phyloP scores from a whole-genome alignment of 2,888 invertebrate genomes.

The Tolmerus cingulatus region DNA sequence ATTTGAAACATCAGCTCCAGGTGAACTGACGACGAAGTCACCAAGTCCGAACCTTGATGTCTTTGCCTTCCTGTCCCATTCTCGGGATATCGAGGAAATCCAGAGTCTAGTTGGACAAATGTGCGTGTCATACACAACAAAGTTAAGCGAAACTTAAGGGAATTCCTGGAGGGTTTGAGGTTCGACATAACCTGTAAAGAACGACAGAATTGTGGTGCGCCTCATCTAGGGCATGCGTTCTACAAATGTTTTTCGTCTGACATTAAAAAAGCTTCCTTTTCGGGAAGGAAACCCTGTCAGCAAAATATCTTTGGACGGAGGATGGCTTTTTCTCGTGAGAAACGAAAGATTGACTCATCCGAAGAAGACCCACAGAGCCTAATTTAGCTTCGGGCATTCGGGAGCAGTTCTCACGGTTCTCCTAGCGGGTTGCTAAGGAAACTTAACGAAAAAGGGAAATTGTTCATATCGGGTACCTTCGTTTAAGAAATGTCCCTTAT shows the following conservation, averaged over 20 bases:
- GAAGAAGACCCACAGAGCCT: background rate
- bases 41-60: background rate
- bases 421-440: background rate
- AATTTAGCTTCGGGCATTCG: background rate
- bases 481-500: background rate
- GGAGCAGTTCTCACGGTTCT: background rate
- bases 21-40: background rate
- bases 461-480: background rate
- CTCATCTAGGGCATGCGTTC: background rate
- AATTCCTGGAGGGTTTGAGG: background rate
- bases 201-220: background rate
- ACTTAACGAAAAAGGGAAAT: background rate
- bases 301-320: background rate
- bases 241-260: constrained; percentile 21
- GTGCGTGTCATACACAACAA: background rate
- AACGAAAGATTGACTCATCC: background rate
- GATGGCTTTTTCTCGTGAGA: background rate
- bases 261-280: constrained; percentile 1
- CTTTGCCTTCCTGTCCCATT: background rate
- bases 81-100: background rate
- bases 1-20: background rate
- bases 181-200: constrained; percentile 9
- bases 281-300: background rate
- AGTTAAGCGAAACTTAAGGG: background rate
- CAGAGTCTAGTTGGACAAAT: background rate